Evolutionary conservation across 2,113 vertebrate genomes (phyloP).

Genomic region (Alligator sinensis): DNA sequence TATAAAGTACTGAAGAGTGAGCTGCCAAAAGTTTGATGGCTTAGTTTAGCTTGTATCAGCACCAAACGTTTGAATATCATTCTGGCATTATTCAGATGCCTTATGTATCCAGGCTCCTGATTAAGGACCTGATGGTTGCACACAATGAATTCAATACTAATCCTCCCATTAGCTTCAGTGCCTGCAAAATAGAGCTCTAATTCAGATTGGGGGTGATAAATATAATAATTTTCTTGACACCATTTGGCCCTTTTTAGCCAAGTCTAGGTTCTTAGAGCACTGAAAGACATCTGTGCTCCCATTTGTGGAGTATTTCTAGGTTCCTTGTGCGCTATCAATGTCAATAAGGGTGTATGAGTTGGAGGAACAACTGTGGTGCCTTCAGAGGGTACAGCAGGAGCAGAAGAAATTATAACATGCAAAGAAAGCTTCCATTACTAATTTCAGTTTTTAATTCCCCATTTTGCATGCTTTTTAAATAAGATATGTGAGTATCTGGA

Average conservation of each 20-base stretch:
- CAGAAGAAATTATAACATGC: neutral
- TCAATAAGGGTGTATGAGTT: accelerated
- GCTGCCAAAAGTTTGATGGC: neutral
- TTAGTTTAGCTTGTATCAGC: neutral
- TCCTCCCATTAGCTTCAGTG: too few species aligned
- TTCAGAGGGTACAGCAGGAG: neutral
- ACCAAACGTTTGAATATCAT: neutral
- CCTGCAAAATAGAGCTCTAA: neutral
- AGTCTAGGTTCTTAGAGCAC: neutral
- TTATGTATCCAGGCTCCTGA: accelerated
- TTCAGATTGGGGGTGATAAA: accelerated
- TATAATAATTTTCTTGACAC: neutral
- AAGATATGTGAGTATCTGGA: neutral
- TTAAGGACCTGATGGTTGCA: neutral
- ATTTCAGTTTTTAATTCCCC: neutral
- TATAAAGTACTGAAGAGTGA: neutral
- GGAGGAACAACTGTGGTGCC: neutral
- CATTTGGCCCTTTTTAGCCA: neutral
- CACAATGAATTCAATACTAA: neutral
- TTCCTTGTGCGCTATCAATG: neutral
- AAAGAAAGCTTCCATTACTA: neutral
- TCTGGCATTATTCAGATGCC: neutral
- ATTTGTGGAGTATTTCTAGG: neutral
- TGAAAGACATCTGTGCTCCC: neutral
- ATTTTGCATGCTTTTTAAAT: neutral